phyloP scores from a whole-genome alignment of 2,888 invertebrate species.

The Tinea trinotella region DNA sequence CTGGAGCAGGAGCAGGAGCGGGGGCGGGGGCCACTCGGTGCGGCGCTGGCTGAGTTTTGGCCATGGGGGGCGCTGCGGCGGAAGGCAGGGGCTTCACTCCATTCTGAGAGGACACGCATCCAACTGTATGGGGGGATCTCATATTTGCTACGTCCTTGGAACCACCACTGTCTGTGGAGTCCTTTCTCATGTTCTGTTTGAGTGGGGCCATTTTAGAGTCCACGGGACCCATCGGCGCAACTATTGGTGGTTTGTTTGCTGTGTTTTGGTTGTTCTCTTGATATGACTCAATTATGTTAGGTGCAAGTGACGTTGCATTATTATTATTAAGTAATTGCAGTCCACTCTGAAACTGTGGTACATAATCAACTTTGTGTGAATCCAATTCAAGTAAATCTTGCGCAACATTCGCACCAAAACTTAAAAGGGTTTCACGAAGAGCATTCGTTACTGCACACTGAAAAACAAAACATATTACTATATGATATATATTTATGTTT shows the following conservation, averaged over 20 bases:
- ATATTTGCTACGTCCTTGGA: not conserved
- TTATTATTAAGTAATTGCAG: not conserved
- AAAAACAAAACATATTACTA: conserved; percentile 21
- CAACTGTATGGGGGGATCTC: conserved; percentile 20
- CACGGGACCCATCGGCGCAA: conserved; percentile 17
- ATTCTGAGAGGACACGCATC: conserved; percentile 24
- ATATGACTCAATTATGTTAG: not conserved
- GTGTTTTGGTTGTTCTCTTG: conserved; percentile 43
- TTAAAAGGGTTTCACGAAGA: conserved; percentile 54
- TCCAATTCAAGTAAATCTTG: conserved; percentile 47
- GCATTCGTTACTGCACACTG: conserved; percentile 65
- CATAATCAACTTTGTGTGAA: too few relatives aligned
- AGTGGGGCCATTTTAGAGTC: conserved; percentile 35
- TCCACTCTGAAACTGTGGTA: too few relatives aligned
- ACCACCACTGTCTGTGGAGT: conserved; percentile 24
- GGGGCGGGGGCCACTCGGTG: conserved; percentile 24
- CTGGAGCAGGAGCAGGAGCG: conserved; percentile 25
- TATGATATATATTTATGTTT: not conserved
- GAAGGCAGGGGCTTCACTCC: conserved; percentile 23
- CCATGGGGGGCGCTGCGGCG: conserved; percentile 30
- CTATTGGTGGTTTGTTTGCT: conserved; percentile 27
- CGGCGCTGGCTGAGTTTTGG: conserved; percentile 29
- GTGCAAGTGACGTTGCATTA: too few relatives aligned
- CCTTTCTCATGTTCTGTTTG: conserved; percentile 31
- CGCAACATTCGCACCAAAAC: conserved; percentile 57